phyloP scores from a whole-genome alignment of 2,888 invertebrate genomes.

The Troides helena region DNA sequence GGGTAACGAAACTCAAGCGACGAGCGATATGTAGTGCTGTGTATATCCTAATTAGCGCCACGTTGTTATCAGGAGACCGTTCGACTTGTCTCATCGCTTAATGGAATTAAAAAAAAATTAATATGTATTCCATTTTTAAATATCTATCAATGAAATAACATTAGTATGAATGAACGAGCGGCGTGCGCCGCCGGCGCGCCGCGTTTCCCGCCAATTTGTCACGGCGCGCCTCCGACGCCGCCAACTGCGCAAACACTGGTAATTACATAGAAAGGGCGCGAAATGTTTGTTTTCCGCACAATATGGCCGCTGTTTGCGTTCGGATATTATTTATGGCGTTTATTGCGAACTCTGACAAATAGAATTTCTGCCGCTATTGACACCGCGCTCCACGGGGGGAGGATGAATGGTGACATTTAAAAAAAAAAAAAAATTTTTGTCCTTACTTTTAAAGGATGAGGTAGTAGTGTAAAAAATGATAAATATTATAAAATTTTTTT shows the following conservation, averaged over 20 bases:
- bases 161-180: neutral
- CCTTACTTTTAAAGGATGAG: no score
- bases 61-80: no score
- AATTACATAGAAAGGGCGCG: conserved; percentile 43
- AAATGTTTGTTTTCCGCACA: conserved; percentile 45
- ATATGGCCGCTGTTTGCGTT: conserved; percentile 43
- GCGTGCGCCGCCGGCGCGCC: neutral
- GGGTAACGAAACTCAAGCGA: no score
- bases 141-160: neutral
- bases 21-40: no score
- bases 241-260: conserved; percentile 49
- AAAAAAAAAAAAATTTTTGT: neutral
- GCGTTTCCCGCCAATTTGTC: conserved; percentile 54
- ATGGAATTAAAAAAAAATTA: no score
- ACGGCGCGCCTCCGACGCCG: conserved; percentile 46
- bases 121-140: neutral
- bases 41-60: no score
- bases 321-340: conserved; percentile 45
- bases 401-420: conserved; percentile 8
- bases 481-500: no score
- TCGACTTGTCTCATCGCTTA: no score
- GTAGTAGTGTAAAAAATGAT: no score
- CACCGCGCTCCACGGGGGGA: conserved; percentile 36
- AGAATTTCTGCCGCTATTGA: conserved; percentile 42
- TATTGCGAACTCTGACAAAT: conserved; percentile 40